Percentiles rank a stretch among this genome's conserved stretches.
Conservation (phyloP, 2,888 invertebrate genomes). For the Caenorhabditis auriculariae region DNA sequence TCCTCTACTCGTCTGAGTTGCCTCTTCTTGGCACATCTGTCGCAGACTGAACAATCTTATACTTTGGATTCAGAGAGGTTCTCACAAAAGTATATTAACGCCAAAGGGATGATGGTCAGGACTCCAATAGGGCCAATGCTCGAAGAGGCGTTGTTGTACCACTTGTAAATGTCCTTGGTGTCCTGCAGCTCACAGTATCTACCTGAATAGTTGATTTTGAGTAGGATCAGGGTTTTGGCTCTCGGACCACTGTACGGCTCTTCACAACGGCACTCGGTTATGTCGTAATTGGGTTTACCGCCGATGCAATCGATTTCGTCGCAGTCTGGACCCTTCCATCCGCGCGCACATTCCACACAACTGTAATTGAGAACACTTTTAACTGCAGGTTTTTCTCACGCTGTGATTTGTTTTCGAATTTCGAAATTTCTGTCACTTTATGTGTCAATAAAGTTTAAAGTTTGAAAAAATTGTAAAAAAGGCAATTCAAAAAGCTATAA, state of each 20-base stretch:
- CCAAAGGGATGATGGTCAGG: constrained; percentile 35
- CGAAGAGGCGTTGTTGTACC: constrained; percentile 40
- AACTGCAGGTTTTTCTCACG: too few relatives aligned
- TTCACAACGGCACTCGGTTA: constrained; percentile 29
- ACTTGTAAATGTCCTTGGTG: constrained; percentile 36
- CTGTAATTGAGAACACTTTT: constrained; percentile 3
- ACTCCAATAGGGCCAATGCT: constrained; percentile 37
- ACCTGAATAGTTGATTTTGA: constrained; percentile 9
- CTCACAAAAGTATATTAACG: constrained; percentile 36
- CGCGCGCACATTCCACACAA: constrained; percentile 31
- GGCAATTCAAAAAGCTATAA: too few relatives aligned
- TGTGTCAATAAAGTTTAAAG: too few relatives aligned
- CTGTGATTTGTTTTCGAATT: too few relatives aligned
- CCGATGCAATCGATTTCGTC: constrained; percentile 39
- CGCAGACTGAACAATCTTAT: constrained; percentile 26
- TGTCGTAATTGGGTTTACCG: constrained; percentile 34
- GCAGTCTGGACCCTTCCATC: constrained; percentile 39
- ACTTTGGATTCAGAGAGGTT: neutral
- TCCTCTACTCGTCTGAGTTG: constrained; percentile 36
- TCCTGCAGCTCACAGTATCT: constrained; percentile 31
- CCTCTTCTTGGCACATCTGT: constrained; percentile 32
- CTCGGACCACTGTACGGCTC: constrained; percentile 22
- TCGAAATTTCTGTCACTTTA: too few relatives aligned
- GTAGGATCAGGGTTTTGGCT: neutral
- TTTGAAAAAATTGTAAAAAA: too few relatives aligned